A percentile compares a stretch with the other conserved stretches of the same genome.
Evolutionary conservation across 2,888 invertebrate species (phyloP).

Genomic region (Epirrhoe tristata): DNA sequence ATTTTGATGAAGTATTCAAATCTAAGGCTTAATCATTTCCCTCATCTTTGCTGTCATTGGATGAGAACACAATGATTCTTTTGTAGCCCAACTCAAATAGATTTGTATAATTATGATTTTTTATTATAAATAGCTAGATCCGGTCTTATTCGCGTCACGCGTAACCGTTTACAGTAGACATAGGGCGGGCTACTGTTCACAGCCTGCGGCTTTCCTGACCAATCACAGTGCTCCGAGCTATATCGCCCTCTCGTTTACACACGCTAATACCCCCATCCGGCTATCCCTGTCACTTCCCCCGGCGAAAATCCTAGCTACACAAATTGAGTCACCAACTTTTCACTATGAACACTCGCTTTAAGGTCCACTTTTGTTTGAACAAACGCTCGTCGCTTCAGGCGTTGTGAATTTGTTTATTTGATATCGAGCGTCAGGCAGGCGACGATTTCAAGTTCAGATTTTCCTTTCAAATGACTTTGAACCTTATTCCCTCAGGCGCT

Average conservation of each 20-base stretch:
- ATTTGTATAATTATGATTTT: conserved; percentile 3
- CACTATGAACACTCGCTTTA: conserved; percentile 51
- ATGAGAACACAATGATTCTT: not conserved
- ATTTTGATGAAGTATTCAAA: not conserved
- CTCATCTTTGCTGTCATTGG: not conserved
- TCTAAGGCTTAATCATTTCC: not conserved
- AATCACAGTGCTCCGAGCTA: conserved; percentile 86
- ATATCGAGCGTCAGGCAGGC: conserved; percentile 84
- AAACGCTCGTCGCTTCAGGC: conserved; percentile 64
- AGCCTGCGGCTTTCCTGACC: conserved; percentile 86
- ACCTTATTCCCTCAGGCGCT: conserved; percentile 70
- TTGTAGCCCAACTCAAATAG: not conserved
- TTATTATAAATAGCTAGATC: conserved; percentile 42
- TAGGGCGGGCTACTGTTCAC: conserved; percentile 86
- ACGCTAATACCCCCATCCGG: conserved; percentile 57
- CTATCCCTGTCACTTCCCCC: conserved; percentile 77
- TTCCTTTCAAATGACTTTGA: conserved; percentile 72
- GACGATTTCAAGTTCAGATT: conserved; percentile 86
- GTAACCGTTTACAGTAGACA: conserved; percentile 83
- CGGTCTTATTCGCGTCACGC: conserved; percentile 64
- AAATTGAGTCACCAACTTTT: conserved; percentile 56
- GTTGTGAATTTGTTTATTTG: conserved; percentile 79
- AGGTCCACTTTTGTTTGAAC: conserved; percentile 58
- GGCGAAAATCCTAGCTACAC: conserved; percentile 79
- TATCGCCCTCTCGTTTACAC: conserved; percentile 69